Evolutionary conservation across 2,888 invertebrate genomes (phyloP), one percentile per base, ranked within the genome.

Genomic region (Hypselothyrea guttata): DNA sequence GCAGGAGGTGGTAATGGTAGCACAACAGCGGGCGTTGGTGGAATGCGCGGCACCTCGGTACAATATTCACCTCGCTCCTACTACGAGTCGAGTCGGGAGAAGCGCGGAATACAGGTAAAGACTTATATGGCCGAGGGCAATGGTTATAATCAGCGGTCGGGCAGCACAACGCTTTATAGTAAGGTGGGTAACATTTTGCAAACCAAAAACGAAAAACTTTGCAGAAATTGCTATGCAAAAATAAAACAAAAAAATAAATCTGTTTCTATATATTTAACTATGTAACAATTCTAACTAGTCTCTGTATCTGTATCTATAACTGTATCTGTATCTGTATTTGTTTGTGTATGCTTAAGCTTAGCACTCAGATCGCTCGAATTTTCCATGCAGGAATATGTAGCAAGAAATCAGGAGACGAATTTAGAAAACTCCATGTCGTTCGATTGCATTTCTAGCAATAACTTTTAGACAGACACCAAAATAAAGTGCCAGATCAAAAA

Each of bases 81-180:
- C 74, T 90, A 90, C 81, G 90, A 90, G 44, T 63, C 86, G 61
- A 83, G 52, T 84, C 87, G 89, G 90, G 91, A 93, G 90, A 87
- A 88, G 84, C 93, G 94, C 90, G 95, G 94, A 91, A 95, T 95
- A 92, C 96, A 96, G 94, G 97, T 97, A 92, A 96, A 96, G 93
- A 96, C 97, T 91, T 97, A 97, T 93, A 96, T 96, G 93, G 97
- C 95, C 92, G 96, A 97, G 92, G 96, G 96, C 90, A 94, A 94
- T 92, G 94, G 94, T 89, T 93, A 93, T 90, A 92, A 94, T 86
- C 93, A 91, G 91, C 95, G 95, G 90, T 93, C 95, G 90, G 90
- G 90, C 86, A 89, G 90, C 87, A 88, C 90, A 84, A 90, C 96
- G 91, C 95, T 95, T 91, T 96, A 96, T 91, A 96, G 96, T 92